Base-by-base conservation (phyloP, 1,140 invertebrate genomes). In the Hyles vespertilio region DNA sequence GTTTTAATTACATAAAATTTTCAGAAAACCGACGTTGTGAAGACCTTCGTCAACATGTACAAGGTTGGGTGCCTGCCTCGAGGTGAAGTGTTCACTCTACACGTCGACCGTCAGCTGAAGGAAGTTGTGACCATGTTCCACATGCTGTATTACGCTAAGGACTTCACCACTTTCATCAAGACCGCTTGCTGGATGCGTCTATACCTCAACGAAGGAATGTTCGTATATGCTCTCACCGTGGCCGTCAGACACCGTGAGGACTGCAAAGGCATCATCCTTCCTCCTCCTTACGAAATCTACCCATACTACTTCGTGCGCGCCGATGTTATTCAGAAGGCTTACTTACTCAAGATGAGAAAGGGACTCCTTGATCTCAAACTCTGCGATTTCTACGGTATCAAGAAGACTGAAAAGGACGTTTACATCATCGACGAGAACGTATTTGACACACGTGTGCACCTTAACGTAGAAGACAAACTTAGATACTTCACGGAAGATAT, bases 401-500 rank as follows among this genome's bases (percentile, higher is more conserved):
- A 80, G 54, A 84, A 86, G 33, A 84, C 80, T 12, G 80, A 87
- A 9, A 87, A 88, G 46, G 78, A 77, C 22, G 62, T 84, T 2
- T 85, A 70, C 61, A 87, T 89, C 33, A 84, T 87, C 44, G 89
- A 87, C 46, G 81, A 89, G 52, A 89, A 89, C n/a, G 63, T 84
- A 0, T 87, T 66, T 50, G 84, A 89, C 59, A 85, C 91, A 52
- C 79, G 84, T 45, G 63, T 84, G 56, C 63, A 67, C 58, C 58
- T 89, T n/a, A 85, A 76, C 57, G 64, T 79, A 4, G 77, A 89
- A 50, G 79, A 85, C 67, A 77, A 81, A 8, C 58, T 94, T 32
- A 89, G 91, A 59, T 94, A 94, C 68, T 94, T 93, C 71, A 91
- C 91, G 32, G 93, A 94, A 80, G 93, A 94, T 69, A 90, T 94